Evolutionary conservation across 2,888 invertebrate species (phyloP), one percentile per base, ranked within the genome.

Genomic region (Calliopum simillimum): DNA sequence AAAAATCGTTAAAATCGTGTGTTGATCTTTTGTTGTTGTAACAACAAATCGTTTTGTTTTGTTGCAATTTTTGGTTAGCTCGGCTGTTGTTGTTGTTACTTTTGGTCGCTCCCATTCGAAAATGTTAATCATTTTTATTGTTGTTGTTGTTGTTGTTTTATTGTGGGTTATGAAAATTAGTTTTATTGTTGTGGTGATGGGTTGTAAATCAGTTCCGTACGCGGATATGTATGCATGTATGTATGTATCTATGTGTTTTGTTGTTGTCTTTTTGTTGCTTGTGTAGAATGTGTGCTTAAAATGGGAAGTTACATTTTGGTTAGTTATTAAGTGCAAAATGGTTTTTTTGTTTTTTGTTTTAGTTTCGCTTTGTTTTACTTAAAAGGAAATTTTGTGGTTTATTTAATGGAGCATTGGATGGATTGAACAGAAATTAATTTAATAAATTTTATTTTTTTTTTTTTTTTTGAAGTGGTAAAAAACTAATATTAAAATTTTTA

Each of bases 171-270:
- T 55, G 46, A 47, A 56, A 63, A 69, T 69, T 69, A 55, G 13
- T 55, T 70, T 51, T 65, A 65, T 58, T 64, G 49, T 49, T 64
- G 69, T 49, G 44, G 41, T 23, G 59, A 65, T 25, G 53, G 65
- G 43, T 51, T 19, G 66, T 70, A 61, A 61, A 70, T 70, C 65
- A 70, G 33, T 55, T 55, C 33, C 8, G 33, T 33, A 21, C 13
- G 41, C 59, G n/a, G n/a, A n/a, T n/a, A n/a, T n/a, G 21, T 11
- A 11, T 51, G n/a, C n/a, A 51, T 33, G 25, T 25, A 33, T n/a
- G 49, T 49, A 19, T 51, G 51, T 51, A 16, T n/a, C 1, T 47
- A n/a, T 47, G 13, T n/a, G 47, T 47, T 47, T 6, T 47, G 47
- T n/a, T n/a, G n/a, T 33, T 33, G 33, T 8, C 33, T 33, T 33